Conservation (phyloP, 2,888 invertebrate genomes). For the Hemithea aestivaria region DNA sequence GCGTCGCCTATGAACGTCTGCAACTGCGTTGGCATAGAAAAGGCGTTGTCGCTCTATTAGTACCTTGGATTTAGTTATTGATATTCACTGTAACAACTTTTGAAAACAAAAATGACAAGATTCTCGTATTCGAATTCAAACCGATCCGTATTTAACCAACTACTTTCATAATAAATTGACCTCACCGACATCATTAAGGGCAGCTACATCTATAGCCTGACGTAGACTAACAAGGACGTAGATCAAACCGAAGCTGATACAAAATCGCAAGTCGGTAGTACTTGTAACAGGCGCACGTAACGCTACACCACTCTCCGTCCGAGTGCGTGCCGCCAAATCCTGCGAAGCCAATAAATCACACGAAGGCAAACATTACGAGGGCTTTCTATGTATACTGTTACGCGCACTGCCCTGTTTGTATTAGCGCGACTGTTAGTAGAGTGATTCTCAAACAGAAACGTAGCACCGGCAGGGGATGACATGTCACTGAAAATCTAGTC, state of each 20-base stretch:
- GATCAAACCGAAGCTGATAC: conserved; percentile 22
- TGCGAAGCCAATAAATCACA: conserved; percentile 78
- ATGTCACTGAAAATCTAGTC: too few relatives aligned
- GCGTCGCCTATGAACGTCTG: too few relatives aligned
- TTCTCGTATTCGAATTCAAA: too few relatives aligned
- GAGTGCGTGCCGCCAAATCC: conserved; percentile 73
- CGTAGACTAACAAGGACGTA: conserved; percentile 13
- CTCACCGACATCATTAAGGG: too few relatives aligned
- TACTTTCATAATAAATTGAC: too few relatives aligned
- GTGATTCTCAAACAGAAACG: conserved; percentile 57
- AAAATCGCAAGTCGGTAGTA: conserved; percentile 35
- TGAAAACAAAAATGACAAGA: too few relatives aligned
- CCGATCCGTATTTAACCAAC: too few relatives aligned
- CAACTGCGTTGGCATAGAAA: too few relatives aligned
- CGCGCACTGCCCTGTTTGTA: conserved; percentile 50
- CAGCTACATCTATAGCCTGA: conserved; percentile 14
- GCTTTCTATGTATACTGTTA: conserved; percentile 68
- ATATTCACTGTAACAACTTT: too few relatives aligned
- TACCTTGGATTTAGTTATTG: too few relatives aligned
- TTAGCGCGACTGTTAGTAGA: conserved; percentile 44
- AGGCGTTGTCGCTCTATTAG: too few relatives aligned
- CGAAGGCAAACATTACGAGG: conserved; percentile 74
- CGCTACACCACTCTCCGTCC: conserved; percentile 52
- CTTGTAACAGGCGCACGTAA: conserved; percentile 59
- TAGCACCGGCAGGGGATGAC: too few relatives aligned